phyloP scores from a whole-genome alignment of 64 coral and sea anemone species.

The Porites australiensis region DNA sequence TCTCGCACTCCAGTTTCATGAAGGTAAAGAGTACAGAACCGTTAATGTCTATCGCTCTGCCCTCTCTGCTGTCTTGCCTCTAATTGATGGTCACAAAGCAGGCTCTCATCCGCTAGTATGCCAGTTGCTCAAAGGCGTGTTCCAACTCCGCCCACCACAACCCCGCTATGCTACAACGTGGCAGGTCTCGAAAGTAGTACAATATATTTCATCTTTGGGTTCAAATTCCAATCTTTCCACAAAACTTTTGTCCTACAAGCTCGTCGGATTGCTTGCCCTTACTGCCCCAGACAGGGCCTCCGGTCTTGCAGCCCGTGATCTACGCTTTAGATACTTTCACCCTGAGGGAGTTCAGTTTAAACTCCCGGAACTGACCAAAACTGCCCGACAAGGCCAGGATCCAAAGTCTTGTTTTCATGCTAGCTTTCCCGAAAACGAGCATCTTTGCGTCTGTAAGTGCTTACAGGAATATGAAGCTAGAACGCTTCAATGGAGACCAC shows the following conservation, averaged over 20 bases:
- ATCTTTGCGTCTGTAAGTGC: slow-evolving; percentile 46
- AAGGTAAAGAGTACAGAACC: slow-evolving; percentile 29
- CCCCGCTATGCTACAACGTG: background rate
- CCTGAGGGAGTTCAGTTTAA: slow-evolving; percentile 16
- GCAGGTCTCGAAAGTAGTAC: background rate
- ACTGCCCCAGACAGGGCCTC: background rate
- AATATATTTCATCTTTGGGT: background rate
- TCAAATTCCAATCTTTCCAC: background rate
- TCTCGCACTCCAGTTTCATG: slow-evolving; percentile 34
- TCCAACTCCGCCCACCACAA: background rate
- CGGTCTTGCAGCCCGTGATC: background rate
- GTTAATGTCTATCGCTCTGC: background rate
- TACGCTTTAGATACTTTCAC: background rate
- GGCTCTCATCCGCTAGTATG: background rate
- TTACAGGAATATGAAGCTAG: slow-evolving; percentile 16
- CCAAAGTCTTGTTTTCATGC: slow-evolving; percentile 64
- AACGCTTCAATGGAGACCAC: background rate
- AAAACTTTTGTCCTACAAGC: background rate
- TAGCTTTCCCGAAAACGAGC: slow-evolving; percentile 44
- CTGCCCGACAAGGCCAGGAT: background rate
- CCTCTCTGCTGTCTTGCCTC: background rate
- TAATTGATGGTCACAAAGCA: background rate
- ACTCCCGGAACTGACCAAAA: slow-evolving; percentile 33
- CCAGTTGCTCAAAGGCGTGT: background rate
- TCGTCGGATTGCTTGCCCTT: background rate